Percentiles rank a stretch among this genome's conserved stretches.
Evolutionary conservation across 2,113 vertebrate genomes (phyloP).

Genomic region (Sphaerodactylus townsendi): DNA sequence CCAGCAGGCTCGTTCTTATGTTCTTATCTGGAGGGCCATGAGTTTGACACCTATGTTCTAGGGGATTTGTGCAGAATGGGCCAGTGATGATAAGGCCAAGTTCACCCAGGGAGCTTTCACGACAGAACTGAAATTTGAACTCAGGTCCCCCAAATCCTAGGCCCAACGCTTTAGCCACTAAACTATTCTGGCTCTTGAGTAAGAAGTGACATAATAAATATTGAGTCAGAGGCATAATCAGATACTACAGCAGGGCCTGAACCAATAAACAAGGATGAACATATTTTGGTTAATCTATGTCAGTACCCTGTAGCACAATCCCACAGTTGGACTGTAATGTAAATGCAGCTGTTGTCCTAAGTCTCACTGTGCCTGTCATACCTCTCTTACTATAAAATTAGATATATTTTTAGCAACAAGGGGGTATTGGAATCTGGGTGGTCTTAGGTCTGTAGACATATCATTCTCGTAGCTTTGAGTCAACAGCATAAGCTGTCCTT

Average conservation of each 20-base stretch:
- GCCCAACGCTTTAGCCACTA: too few relatives aligned
- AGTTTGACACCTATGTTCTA: too few relatives aligned
- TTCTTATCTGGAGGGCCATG: too few relatives aligned
- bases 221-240: not conserved
- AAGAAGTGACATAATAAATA: too few relatives aligned
- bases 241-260: not conserved
- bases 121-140: too few relatives aligned
- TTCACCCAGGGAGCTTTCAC: too few relatives aligned
- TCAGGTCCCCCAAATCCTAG: too few relatives aligned
- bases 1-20: too few relatives aligned
- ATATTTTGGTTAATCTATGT: not conserved
- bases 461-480: slow-evolving; percentile 54
- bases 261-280: not conserved
- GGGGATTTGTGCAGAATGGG: too few relatives aligned
- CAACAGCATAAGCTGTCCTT: slow-evolving; percentile 38
- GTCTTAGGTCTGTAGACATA: slow-evolving; percentile 58
- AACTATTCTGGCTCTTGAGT: too few relatives aligned
- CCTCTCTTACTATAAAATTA: slow-evolving; percentile 55
- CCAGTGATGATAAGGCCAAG: too few relatives aligned
- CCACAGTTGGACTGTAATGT: slow-evolving; percentile 38
- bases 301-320: slow-evolving; percentile 15
- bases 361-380: slow-evolving; percentile 17
- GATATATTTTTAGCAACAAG: slow-evolving; percentile 8
- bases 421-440: slow-evolving; percentile 40
- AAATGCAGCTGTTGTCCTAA: slow-evolving; percentile 61